Evolutionary conservation across 2,888 invertebrate genomes (phyloP), one percentile per base, ranked within the genome.

Genomic region (Acrobasis suavella): DNA sequence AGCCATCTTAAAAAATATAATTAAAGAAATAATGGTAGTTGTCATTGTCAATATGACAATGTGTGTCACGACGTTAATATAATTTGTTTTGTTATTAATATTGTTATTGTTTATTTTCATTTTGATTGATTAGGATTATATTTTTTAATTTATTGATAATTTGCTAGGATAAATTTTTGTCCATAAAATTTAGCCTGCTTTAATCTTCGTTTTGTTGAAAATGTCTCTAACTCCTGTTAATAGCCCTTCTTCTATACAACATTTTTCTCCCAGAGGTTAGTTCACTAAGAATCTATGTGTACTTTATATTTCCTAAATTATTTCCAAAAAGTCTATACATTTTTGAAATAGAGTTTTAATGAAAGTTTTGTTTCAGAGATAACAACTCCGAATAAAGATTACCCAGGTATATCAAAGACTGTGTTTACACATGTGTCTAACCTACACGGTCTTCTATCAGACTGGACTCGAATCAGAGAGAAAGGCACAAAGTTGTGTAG

Each of bases 351-450:
- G n/a, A 22, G 22, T 22, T 22, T 3, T 22, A 32, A 32, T 7
- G 7, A 32, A 32, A 32, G 32, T 32, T 32, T 32, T 32, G 32
- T 89, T 88, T 64, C 74, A 91, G 91, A 90, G 72, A 68, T 86
- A 60, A 69, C 76, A 42, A 80, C 85, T 17, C 86, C 88, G 9
- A 83, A 72, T 64, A 89, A 87, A 74, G 85, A 87, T 60, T 75
- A 76, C 17, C 78, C 83, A 38, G 89, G 83, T 6, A 74, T 91
- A 50, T 81, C 88, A 0, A 90, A 85, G 74, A 89, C 88, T 0
- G 84, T 90, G 9, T 90, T 82, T 65, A 84, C 83, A 6, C 91
- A 91, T 66, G 68, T 90, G 37, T 82, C 84, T 0, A 84, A 80
- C 38, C 71, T 92, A 9, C 86, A 89, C 65, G 67, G 71, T 0